Conservation (phyloP, 35 echinoderm and acorn worm genomes). For the Amphiura filiformis region DNA sequence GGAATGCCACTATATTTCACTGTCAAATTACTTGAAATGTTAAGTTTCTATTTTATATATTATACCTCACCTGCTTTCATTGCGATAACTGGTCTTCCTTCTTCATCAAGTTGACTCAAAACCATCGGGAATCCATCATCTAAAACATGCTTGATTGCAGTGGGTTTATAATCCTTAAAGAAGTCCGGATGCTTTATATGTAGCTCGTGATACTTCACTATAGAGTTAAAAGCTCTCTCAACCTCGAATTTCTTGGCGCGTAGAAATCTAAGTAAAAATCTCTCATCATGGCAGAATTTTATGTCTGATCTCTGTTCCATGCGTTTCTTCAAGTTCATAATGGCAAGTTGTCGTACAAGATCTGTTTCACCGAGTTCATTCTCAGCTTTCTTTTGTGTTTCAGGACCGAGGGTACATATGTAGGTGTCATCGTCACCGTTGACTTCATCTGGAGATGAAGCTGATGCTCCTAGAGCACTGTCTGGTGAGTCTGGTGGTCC, state of each 20-base stretch:
- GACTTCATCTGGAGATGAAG: conserved; percentile 47
- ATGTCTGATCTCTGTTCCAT: conserved; percentile 82
- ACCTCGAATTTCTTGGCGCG: conserved; percentile 94
- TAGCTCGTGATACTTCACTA: conserved; percentile 97
- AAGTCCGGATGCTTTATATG: conserved; percentile 85
- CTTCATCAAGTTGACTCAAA: conserved; percentile 45
- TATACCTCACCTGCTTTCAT: conserved; percentile 89
- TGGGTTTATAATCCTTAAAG: conserved; percentile 77
- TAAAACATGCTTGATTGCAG: conserved; percentile 73
- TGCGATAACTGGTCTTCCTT: conserved; percentile 76
- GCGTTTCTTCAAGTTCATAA: conserved; percentile 46
- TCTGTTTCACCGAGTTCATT: conserved; percentile 83
- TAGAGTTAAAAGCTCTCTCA: conserved; percentile 74
- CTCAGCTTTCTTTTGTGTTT: conserved; percentile 68
- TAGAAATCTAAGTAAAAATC: conserved; percentile 88
- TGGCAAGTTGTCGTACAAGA: conserved; percentile 50
- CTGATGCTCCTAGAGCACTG: not conserved
- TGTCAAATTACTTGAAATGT: too few relatives aligned
- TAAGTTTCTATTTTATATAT: too few relatives aligned
- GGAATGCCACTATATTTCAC: too few relatives aligned
- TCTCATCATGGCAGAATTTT: conserved; percentile 68
- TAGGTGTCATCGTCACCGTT: conserved; percentile 11
- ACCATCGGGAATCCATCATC: conserved; percentile 85
- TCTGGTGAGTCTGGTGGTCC: not conserved
- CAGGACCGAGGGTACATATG: conserved; percentile 62